Evolutionary conservation across 2,113 vertebrate species (phyloP).

Genomic region (Crotalus helleri): DNA sequence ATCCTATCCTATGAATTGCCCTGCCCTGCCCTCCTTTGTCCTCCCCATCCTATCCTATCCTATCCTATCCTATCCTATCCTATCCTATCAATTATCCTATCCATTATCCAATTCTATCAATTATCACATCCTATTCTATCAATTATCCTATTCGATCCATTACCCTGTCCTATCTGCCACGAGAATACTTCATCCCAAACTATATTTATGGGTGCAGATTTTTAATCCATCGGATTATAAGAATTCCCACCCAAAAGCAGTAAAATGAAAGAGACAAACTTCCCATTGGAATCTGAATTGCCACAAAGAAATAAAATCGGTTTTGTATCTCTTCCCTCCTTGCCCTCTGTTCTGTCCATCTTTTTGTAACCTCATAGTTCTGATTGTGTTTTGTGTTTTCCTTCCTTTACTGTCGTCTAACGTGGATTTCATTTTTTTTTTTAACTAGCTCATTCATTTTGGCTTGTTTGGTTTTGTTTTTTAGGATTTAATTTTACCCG

Average conservation of each 20-base stretch:
- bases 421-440: slow-evolving; percentile 24
- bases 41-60: too few species aligned
- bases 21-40: too few species aligned
- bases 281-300: not conserved
- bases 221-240: not conserved
- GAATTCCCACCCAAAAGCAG: not conserved
- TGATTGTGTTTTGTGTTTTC: slow-evolving; percentile 16
- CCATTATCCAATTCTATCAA: not conserved
- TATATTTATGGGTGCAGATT: not conserved
- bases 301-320: not conserved
- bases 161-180: not conserved
- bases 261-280: not conserved
- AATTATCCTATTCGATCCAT: too few species aligned
- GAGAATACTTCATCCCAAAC: not conserved
- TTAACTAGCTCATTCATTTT: slow-evolving; percentile 37
- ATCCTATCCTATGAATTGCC: too few species aligned
- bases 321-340: not conserved
- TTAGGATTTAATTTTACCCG: slow-evolving; percentile 73
- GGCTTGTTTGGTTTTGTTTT: slow-evolving; percentile 62
- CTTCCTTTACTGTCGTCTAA: slow-evolving; percentile 38
- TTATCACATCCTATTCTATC: not conserved
- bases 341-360: not conserved
- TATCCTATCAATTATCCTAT: too few species aligned
- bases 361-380: not conserved
- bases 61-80: too few species aligned